Percentiles rank a stretch among this genome's conserved stretches.
Conservation (phyloP, 1,140 invertebrate species). For the Drosophila pruinosa region DNA sequence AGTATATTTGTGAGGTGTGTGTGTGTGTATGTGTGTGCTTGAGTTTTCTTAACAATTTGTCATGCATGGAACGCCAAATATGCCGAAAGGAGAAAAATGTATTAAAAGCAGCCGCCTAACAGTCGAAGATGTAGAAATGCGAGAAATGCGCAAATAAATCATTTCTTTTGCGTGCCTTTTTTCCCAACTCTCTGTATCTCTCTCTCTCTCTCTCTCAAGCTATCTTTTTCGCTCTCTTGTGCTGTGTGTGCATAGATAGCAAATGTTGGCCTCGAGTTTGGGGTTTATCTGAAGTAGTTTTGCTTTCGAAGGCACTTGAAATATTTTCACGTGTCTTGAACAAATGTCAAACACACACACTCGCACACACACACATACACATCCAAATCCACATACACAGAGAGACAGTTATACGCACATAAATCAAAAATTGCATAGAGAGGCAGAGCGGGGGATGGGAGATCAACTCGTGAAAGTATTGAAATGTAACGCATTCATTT, state of each 20-base stretch:
- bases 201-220: not conserved
- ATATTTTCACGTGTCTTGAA: constrained; percentile 77
- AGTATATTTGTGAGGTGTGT: constrained; percentile 6
- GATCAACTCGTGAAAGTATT: constrained; percentile 60
- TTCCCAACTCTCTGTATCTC: constrained; percentile 17
- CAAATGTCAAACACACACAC: constrained; percentile 64
- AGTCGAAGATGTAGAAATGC: constrained; percentile 70
- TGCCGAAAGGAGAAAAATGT: constrained; percentile 78
- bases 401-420: constrained; percentile 39
- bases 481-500: constrained; percentile 82
- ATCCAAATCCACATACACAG: not conserved
- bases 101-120: constrained; percentile 70
- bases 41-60: constrained; percentile 79
- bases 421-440: constrained; percentile 67
- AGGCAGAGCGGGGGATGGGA: not conserved
- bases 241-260: constrained; percentile 37
- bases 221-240: not conserved
- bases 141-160: constrained; percentile 74
- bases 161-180: constrained; percentile 69
- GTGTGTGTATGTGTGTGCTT: constrained; percentile 19
- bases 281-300: constrained; percentile 64
- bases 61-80: constrained; percentile 79
- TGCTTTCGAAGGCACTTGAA: constrained; percentile 52
- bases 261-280: not conserved
- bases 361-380: constrained; percentile 33